A percentile compares a stretch with the other conserved stretches of the same genome.
Evolutionary conservation across 2,113 vertebrate genomes (phyloP).

Genomic region (Ceyx melanurus): DNA sequence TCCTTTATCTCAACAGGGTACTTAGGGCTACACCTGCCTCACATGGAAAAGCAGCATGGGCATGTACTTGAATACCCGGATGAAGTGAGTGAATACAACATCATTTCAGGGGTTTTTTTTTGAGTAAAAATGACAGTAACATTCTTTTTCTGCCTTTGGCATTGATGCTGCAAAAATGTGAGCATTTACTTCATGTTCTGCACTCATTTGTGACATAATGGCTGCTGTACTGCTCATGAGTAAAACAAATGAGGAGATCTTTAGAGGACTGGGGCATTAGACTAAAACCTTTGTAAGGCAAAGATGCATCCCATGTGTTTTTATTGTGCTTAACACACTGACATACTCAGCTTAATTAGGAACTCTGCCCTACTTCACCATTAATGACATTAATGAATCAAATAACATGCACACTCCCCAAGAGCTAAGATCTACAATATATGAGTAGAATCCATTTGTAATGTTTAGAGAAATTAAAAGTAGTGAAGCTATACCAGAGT

Average conservation of each 20-base stretch:
- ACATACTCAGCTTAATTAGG: background rate
- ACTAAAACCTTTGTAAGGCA: background rate
- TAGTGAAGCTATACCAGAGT: background rate
- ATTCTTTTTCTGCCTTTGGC: background rate
- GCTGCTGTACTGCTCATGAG: background rate
- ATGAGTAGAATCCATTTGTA: background rate
- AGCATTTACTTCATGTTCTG: background rate
- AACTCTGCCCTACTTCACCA: background rate
- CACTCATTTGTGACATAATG: background rate
- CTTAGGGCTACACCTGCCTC: background rate
- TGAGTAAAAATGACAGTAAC: background rate
- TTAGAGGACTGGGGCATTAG: background rate
- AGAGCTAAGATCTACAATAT: background rate
- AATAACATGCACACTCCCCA: background rate
- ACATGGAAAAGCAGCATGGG: background rate
- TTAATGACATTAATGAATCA: background rate
- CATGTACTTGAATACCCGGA: background rate
- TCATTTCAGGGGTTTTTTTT: background rate
- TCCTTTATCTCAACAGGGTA: background rate
- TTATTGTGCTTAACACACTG: background rate
- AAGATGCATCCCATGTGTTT: background rate
- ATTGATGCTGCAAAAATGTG: background rate
- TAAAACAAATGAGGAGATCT: background rate
- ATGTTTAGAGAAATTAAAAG: slow-evolving; percentile 11
- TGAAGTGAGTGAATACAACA: background rate